phyloP scores from a whole-genome alignment of 2,888 invertebrate species.

The Epinotia brunnichana region DNA sequence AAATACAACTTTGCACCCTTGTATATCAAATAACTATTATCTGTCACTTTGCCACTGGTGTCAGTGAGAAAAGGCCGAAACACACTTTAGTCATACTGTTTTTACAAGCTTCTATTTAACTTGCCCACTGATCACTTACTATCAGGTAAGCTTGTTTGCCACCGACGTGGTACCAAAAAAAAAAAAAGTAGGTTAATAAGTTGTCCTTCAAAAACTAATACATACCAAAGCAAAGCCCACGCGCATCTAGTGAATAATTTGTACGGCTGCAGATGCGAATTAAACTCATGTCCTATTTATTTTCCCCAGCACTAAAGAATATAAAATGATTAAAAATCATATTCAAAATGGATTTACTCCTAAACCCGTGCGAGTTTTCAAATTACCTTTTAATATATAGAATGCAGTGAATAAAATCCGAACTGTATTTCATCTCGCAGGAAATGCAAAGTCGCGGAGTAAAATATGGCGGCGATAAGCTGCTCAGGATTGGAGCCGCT shows the following conservation, averaged over 20 bases:
- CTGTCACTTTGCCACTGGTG: no score
- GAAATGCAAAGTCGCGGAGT: conserved; percentile 29
- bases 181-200: no score
- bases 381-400: conserved; percentile 21
- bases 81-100: background rate
- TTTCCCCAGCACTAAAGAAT: background rate
- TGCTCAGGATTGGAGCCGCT: conserved; percentile 20
- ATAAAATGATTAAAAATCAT: conserved; percentile 1
- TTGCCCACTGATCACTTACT: no score
- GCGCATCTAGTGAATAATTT: no score
- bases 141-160: no score
- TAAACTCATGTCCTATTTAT: background rate
- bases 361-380: conserved; percentile 4
- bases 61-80: no score
- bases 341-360: conserved; percentile 1
- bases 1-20: no score
- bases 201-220: no score
- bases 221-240: no score
- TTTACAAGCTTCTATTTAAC: no score
- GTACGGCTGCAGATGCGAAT: background rate
- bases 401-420: conserved; percentile 25
- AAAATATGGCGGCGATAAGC: conserved; percentile 38
- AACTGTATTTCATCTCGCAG: conserved; percentile 29
- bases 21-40: no score
- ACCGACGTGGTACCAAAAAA: no score